Evolutionary conservation across 1,140 invertebrate genomes (phyloP).

Genomic region (Dryas iulia): DNA sequence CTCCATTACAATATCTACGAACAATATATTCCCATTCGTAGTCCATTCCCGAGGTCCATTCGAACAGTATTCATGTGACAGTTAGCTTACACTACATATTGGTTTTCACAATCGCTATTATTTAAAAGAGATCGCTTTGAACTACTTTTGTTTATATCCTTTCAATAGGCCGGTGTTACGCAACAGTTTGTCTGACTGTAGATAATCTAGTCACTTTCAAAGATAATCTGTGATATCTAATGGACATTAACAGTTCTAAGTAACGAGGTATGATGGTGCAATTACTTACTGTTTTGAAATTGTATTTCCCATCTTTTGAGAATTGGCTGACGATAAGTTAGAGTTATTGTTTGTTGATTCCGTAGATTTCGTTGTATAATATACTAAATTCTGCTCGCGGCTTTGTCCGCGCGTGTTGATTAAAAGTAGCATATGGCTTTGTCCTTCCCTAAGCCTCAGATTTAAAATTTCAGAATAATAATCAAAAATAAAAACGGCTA

Average conservation of each 20-base stretch:
- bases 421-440: too few species aligned
- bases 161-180: conserved; percentile 24
- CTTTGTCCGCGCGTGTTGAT: too few species aligned
- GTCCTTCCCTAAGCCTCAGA: too few species aligned
- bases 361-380: neutral
- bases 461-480: too few species aligned
- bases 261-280: conserved; percentile 26
- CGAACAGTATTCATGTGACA: neutral
- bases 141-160: conserved; percentile 33
- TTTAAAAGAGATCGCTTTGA: conserved; percentile 21
- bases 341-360: neutral
- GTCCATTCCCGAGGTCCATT: neutral
- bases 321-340: neutral
- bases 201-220: conserved; percentile 25
- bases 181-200: conserved; percentile 6
- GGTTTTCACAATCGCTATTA: conserved; percentile 7
- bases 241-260: conserved; percentile 30
- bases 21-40: neutral
- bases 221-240: conserved; percentile 30
- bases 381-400: too few species aligned
- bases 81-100: neutral
- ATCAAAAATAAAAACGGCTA: too few species aligned
- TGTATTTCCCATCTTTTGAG: neutral
- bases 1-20: neutral
- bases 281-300: conserved; percentile 4